phyloP scores from a whole-genome alignment of 2,797 vertebrate genomes.

The Setipinna tenuifilis region DNA sequence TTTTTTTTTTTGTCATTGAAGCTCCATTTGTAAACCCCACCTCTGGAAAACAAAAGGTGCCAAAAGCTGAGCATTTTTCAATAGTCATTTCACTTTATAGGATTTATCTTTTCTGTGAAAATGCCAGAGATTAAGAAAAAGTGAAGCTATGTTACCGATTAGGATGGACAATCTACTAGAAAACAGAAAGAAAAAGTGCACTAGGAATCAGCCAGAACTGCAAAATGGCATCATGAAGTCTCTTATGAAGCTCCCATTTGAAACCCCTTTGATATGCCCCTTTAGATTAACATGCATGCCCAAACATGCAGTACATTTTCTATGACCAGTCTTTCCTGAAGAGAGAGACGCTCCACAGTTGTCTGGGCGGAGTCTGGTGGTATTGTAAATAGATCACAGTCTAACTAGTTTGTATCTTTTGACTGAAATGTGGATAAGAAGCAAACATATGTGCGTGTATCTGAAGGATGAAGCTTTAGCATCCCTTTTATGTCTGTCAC shows the following conservation, averaged over 20 bases:
- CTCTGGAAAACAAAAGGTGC: constrained; percentile 53
- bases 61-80: constrained; percentile 56
- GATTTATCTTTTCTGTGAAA: constrained; percentile 35
- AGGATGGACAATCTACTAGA: constrained; percentile 28
- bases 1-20: constrained; percentile 19
- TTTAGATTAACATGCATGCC: neutral
- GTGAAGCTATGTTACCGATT: neutral
- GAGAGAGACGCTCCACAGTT: neutral
- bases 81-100: constrained; percentile 29
- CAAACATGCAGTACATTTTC: neutral
- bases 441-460: neutral
- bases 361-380: neutral
- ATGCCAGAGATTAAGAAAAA: constrained; percentile 4
- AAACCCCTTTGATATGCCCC: neutral
- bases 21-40: constrained; percentile 29
- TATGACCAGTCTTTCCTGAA: neutral
- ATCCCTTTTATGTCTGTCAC: neutral
- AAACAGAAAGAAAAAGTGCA: neutral
- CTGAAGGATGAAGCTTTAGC: neutral
- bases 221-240: neutral
- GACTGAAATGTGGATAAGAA: neutral
- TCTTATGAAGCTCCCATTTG: neutral
- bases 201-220: neutral
- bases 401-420: constrained; percentile 2
- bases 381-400: constrained; percentile 12